phyloP scores from a whole-genome alignment of 2,113 vertebrate genomes.

The Lonchura striata region DNA sequence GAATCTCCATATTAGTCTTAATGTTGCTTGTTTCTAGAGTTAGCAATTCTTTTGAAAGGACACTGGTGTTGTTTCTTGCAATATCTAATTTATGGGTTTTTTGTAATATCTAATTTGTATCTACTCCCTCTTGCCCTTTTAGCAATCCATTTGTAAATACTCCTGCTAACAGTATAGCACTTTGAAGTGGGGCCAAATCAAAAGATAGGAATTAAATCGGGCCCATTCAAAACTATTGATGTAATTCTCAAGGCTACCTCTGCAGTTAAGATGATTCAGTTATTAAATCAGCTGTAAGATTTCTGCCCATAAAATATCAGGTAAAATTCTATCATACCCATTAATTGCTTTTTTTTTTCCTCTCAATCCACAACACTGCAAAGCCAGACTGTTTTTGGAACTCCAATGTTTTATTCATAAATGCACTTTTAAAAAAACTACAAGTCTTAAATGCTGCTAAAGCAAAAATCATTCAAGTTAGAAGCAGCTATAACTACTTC shows the following conservation, averaged over 20 bases:
- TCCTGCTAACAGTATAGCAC: neutral
- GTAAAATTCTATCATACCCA: neutral
- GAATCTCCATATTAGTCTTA: neutral
- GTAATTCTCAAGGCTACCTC: neutral
- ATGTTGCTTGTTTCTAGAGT: neutral
- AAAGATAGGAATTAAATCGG: neutral
- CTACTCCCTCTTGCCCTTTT: neutral
- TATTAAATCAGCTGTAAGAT: neutral
- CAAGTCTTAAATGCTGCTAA: neutral
- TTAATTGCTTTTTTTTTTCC: neutral
- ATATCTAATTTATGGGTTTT: neutral
- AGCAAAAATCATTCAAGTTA: neutral
- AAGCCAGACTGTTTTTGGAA: neutral
- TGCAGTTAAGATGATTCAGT: constrained; percentile 8
- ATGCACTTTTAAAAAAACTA: neutral
- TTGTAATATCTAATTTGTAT: neutral
- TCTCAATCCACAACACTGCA: neutral
- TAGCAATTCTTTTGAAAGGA: neutral
- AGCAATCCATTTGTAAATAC: neutral
- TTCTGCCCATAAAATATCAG: neutral
- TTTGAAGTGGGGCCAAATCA: neutral
- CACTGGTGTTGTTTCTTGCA: neutral
- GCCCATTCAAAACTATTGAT: neutral
- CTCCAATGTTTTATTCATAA: neutral
- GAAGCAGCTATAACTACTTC: neutral